Percentiles rank a stretch among this genome's conserved stretches.
These are phyloP conservation scores for Pelosia muscerda DNA, from an alignment of 2,888 invertebrate genomes.

Conservation along the genomic window DNA sequence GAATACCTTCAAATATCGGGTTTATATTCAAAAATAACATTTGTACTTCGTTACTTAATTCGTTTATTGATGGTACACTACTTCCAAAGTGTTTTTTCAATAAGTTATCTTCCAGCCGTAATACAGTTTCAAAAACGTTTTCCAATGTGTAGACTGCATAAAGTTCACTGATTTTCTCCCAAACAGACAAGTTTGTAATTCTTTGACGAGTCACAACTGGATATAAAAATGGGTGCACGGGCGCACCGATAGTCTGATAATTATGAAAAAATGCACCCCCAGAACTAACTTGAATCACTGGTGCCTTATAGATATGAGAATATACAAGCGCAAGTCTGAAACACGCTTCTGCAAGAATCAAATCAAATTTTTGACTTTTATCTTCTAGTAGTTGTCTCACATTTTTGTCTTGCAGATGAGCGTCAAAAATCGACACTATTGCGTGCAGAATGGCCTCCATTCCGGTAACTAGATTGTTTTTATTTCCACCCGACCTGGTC, in stretches of 20 bases:
- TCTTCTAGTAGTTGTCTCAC: conserved; percentile 46
- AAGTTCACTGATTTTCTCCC: conserved; percentile 54
- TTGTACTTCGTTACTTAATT: conserved; percentile 54
- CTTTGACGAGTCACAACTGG: conserved; percentile 43
- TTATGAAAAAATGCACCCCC: conserved; percentile 45
- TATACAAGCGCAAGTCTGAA: conserved; percentile 41
- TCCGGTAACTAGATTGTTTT: conserved; percentile 35
- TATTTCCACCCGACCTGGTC: conserved; percentile 23
- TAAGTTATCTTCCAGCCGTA: neutral
- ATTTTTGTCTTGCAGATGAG: conserved; percentile 28
- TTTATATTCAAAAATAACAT: conserved; percentile 57
- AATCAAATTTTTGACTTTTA: conserved; percentile 39
- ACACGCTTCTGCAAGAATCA: conserved; percentile 55
- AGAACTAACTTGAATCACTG: conserved; percentile 62
- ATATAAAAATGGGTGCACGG: conserved; percentile 58
- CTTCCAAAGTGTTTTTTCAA: conserved; percentile 40
- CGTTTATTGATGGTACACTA: conserved; percentile 40
- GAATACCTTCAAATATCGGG: conserved; percentile 56
- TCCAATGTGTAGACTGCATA: conserved; percentile 35
- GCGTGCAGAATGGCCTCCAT: conserved; percentile 25
- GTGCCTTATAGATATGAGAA: conserved; percentile 49
- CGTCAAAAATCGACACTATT: conserved; percentile 21
- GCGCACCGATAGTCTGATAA: conserved; percentile 52
- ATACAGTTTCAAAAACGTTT: neutral
- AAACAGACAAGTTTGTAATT: conserved; percentile 49